These are phyloP conservation scores for Plagodis dolabraria DNA, from an alignment of 2,888 invertebrate species.

Conservation along the genomic window DNA sequence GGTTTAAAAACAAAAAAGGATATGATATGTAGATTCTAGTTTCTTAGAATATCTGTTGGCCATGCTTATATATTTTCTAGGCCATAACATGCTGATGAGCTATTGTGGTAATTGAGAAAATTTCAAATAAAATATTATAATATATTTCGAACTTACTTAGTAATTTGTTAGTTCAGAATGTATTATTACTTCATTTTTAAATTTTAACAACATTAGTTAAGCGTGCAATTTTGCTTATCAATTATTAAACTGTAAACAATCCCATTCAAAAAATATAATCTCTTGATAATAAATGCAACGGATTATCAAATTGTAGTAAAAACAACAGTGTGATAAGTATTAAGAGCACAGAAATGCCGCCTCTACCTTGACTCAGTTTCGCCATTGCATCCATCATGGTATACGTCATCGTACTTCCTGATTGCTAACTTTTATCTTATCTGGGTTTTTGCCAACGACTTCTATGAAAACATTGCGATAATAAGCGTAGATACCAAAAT, in stretches of 20 bases:
- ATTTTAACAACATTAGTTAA: too few species aligned
- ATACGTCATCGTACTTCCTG: conserved; percentile 31
- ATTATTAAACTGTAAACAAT: neutral
- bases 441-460: conserved; percentile 6
- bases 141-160: too few species aligned
- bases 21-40: too few species aligned
- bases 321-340: conserved; percentile 12
- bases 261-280: conserved; percentile 2
- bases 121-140: too few species aligned
- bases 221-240: too few species aligned
- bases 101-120: too few species aligned
- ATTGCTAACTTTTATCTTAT: conserved; percentile 30
- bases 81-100: too few species aligned
- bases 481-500: neutral
- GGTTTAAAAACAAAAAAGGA: too few species aligned
- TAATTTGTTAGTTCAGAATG: too few species aligned
- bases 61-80: too few species aligned
- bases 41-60: too few species aligned
- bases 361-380: conserved; percentile 35
- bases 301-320: conserved; percentile 10
- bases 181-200: too few species aligned
- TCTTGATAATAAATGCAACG: neutral
- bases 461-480: conserved; percentile 8
- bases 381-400: conserved; percentile 24
- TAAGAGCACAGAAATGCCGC: conserved; percentile 8